Evolutionary conservation across 2,888 invertebrate species (phyloP), one percentile per base, ranked within the genome.

Genomic region (Monochamus alternatus): DNA sequence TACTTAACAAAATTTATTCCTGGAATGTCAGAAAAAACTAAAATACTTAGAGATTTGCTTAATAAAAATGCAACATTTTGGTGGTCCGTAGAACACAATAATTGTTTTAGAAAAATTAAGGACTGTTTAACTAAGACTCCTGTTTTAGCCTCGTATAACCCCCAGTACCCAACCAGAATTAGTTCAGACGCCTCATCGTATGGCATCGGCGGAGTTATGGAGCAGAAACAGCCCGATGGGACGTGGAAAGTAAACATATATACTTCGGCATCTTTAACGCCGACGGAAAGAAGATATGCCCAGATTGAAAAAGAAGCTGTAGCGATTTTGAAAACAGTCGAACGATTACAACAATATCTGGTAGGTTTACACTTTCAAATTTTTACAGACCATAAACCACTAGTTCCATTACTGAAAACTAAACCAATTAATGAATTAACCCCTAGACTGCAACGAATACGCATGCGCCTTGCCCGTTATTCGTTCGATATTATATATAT

Each of bases 341-440:
- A 87, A 72, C 81, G 81, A 73, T 86, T 88, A 69, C 72, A 67
- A 55, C 67, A 67, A 55, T 72, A 44, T 32, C 14, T 72, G 9
- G 14, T 75, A 10, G 75, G 75, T 8, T 10, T 55, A 52, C 59
- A 81, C 38, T 80, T 88, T 44, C 68, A 65, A 31, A 67, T 88
- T 2, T 81, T 84, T 77, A 89, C 87, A 0, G 87, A 89, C 75
- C 87, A 88, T 79, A 87, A 86, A 75, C 87, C 87, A 51, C 9
- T 51, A n/a, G 51, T 0, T 1, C 77, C 86, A n/a, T n/a, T n/a
- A n/a, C n/a, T 74, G 10, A 80, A 84, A 67, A 82, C 82, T 1
- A 88, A 87, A 76, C 76, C 83, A 22, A 74, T 88, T 30, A 83
- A 84, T 67, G 86, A 86, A n/a, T 75, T 88, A 5, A 84, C 87